Evolutionary conservation across 2,888 invertebrate species (phyloP).

Genomic region (Thereva unica): DNA sequence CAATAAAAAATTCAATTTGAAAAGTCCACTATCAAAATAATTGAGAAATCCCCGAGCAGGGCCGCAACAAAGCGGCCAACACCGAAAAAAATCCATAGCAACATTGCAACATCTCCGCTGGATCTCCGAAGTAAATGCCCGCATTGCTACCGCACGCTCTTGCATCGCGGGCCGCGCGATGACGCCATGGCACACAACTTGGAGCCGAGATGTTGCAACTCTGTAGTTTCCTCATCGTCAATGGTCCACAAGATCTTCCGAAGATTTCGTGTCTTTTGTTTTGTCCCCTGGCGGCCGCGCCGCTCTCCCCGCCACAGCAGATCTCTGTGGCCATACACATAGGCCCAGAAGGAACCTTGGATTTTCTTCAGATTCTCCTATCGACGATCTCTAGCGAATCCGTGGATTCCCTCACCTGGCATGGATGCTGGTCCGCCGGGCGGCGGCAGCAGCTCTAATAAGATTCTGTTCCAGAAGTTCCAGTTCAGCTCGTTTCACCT

Average conservation of each 20-base stretch:
- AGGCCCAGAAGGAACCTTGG: background rate
- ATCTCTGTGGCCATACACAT: background rate
- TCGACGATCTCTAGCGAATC: slow-evolving; percentile 1
- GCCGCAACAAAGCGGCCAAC: no score
- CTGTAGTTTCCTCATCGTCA: slow-evolving; percentile 27
- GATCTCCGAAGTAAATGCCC: slow-evolving; percentile 11
- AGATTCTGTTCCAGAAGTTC: slow-evolving; percentile 34
- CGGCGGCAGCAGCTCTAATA: slow-evolving; percentile 10
- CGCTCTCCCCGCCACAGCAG: background rate
- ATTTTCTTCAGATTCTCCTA: background rate
- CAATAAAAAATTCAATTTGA: no score
- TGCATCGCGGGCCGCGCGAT: background rate
- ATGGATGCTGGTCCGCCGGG: background rate
- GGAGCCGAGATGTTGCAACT: slow-evolving; percentile 13
- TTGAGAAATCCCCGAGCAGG: no score
- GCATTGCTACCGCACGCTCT: slow-evolving; percentile 18
- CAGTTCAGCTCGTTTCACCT: slow-evolving; percentile 33
- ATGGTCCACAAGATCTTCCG: slow-evolving; percentile 26
- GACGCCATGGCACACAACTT: slow-evolving; percentile 13
- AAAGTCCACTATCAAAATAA: no score
- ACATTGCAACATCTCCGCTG: slow-evolving; percentile 16
- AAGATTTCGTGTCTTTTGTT: slow-evolving; percentile 22
- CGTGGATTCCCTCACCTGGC: slow-evolving; percentile 25
- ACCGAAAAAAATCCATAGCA: no score
- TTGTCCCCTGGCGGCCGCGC: background rate